Evolutionary conservation across 2,113 vertebrate species (phyloP), one percentile per base, ranked within the genome.

Genomic region (Aptenodytes forsteri): DNA sequence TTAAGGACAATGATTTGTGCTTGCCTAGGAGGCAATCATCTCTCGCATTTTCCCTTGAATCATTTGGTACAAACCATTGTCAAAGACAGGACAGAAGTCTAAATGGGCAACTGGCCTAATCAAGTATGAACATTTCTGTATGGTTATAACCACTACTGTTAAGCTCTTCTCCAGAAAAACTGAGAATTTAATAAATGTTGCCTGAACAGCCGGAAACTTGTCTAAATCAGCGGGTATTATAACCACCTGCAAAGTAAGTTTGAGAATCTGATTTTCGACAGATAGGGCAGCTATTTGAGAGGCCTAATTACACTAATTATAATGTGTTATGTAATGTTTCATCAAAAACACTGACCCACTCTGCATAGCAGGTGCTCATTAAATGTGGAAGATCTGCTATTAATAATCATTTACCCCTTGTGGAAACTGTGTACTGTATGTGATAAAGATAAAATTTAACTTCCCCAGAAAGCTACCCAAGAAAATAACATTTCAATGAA

Each of bases 291-390:
- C 54, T 76, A 62, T 95, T 89, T 89, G 90, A 95, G 97, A 97
- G 49, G 14, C 54, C 56, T 97, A 95, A 97, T 95, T 96, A 89
- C 64, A 38, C 77, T 96, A 98, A 98, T 98, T 98, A 93, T 62
- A 94, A 73, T 86, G 80, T 79, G 76, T 90, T 78, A 97, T 1
- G 2, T 89, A 97, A 95, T 94, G 58, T 97, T 97, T 97, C 83
- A 93, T 97, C 65, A 94, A 83, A 98, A 98, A 89, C 56, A 85
- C 36, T 96, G 91, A 97, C 93, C 95, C 52, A 59, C 22, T 72
- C 27, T 90, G 86, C 86, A 76, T 97, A 95, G 92, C 95, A 98
- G 94, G 89, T 96, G 91, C n/a, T 97, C 85, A 94, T 96, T 97
- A 94, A 94, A 77, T 84, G 56, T 82, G 52, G 65, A 95, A 93